Percentiles rank a stretch among this genome's conserved stretches.
These are phyloP conservation scores for Champsocephalus gunnari DNA, from an alignment of 2,797 vertebrate species.

Conservation along the genomic window DNA sequence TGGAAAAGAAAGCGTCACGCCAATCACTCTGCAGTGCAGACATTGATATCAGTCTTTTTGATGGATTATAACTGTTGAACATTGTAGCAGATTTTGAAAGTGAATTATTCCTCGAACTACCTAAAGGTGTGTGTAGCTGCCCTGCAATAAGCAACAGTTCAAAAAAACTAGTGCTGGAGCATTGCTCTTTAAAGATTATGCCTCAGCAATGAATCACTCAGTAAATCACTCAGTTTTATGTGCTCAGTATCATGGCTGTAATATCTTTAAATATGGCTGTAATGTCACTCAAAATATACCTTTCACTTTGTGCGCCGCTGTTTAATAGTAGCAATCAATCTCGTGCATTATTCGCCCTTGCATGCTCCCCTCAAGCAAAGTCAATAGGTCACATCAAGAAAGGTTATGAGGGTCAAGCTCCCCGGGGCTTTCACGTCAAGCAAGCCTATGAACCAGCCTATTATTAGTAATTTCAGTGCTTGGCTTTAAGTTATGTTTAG, in stretches of 20 bases:
- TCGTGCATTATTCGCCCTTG: constrained; percentile 20
- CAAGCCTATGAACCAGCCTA: constrained; percentile 33
- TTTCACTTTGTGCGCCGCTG: constrained; percentile 15
- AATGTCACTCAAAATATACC: constrained; percentile 28
- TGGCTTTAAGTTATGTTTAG: constrained; percentile 35
- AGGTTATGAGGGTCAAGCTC: constrained; percentile 44
- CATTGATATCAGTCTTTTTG: constrained; percentile 3
- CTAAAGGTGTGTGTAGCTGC: constrained; percentile 3
- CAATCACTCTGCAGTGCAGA: not conserved
- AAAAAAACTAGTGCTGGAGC: constrained; percentile 18
- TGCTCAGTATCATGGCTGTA: constrained; percentile 12
- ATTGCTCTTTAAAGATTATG: constrained; percentile 47
- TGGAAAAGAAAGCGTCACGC: constrained; percentile 4
- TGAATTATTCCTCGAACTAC: constrained; percentile 25
- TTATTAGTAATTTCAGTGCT: constrained; percentile 39
- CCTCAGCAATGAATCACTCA: constrained; percentile 44
- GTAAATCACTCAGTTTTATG: constrained; percentile 41
- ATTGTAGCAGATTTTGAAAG: constrained; percentile 5
- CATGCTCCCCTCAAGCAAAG: constrained; percentile 33
- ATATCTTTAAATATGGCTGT: constrained; percentile 30
- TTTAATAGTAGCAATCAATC: constrained; percentile 42
- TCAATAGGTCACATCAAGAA: constrained; percentile 39
- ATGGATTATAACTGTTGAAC: constrained; percentile 13
- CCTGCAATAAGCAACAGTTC: constrained; percentile 25
- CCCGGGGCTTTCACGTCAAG: constrained; percentile 37